Evolutionary conservation across 2,888 invertebrate genomes (phyloP).

Genomic region (Vandiemenella viatica): DNA sequence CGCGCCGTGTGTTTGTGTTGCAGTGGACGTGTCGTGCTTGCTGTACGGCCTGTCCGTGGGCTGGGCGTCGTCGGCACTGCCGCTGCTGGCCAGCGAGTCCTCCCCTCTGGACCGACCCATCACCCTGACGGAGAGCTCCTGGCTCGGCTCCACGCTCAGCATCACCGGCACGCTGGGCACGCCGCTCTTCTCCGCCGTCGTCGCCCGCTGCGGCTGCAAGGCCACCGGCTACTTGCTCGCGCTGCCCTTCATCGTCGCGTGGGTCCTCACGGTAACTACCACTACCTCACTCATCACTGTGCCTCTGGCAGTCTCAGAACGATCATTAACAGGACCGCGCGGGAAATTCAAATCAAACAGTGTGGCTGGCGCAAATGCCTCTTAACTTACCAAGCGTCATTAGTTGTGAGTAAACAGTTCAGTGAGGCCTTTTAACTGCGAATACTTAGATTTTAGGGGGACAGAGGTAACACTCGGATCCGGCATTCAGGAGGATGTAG

Average conservation of each 20-base stretch:
- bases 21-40: not conserved
- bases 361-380: too few relatives aligned
- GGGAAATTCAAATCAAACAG: too few relatives aligned
- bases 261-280: not conserved
- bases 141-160: slow-evolving; percentile 28
- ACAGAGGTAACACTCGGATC: too few relatives aligned
- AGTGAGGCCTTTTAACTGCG: too few relatives aligned
- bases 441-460: too few relatives aligned
- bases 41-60: slow-evolving; percentile 31
- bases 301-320: too few relatives aligned
- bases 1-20: too few relatives aligned
- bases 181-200: slow-evolving; percentile 7
- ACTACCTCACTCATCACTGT: too few relatives aligned
- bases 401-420: too few relatives aligned
- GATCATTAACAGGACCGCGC: too few relatives aligned
- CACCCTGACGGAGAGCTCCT: slow-evolving; percentile 37
- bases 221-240: not conserved
- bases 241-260: not conserved
- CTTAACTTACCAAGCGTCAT: too few relatives aligned
- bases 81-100: slow-evolving; percentile 32
- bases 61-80: slow-evolving; percentile 44
- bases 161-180: slow-evolving; percentile 7
- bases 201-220: not conserved
- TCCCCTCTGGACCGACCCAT: slow-evolving; percentile 34
- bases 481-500: too few relatives aligned